Evolutionary conservation across 2,797 vertebrate genomes (phyloP), one percentile per base, ranked within the genome.

Genomic region (Sebastes diaconus): DNA sequence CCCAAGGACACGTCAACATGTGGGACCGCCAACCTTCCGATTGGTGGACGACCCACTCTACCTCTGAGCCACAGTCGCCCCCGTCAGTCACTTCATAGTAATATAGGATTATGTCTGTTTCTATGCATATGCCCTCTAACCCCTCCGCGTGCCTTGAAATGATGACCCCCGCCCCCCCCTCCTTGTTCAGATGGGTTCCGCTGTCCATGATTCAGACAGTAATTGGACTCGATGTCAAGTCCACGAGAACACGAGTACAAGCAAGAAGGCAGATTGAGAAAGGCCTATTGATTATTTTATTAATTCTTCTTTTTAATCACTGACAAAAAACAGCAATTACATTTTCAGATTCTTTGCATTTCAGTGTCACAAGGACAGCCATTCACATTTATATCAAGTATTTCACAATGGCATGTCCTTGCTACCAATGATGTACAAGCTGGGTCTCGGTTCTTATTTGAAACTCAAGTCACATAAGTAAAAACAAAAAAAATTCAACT

Each of bases 271-370:
- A 55, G 7, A 65, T n/a, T 18, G 12, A 58, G 16, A 39, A 57
- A 68, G 20, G 2, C 9, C 16, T 18, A 11, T n/a, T 68, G 42
- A 68, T 52, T 13, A 22, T 52, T 12, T 18, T 12, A 39, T 68
- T 13, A 36, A 29, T 36, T 60, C 42, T 29, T 27, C n/a, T 32
- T 50, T 64, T 34, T 22, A 27, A 52, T 11, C 9, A 8, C 29
- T 55, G 13, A 57, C 46, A 39, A 68, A 36, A 58, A 52, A 64
- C 18, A 30, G 24, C 39, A n/a, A 18, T 32, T 18, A 11, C 27
- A 68, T 32, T 61, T 20, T 54, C 10, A 18, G 18, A 5, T 57
- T 69, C 60, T 73, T 76, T 68, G 42, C n/a, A 69, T 66, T 61
- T 70, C 22, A 50, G 13, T 52, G 18, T 46, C 16, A 58, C n/a